Evolutionary conservation across 2,797 vertebrate species (phyloP), one percentile per base, ranked within the genome.

Genomic region (Cryptoblepharus egeriae): DNA sequence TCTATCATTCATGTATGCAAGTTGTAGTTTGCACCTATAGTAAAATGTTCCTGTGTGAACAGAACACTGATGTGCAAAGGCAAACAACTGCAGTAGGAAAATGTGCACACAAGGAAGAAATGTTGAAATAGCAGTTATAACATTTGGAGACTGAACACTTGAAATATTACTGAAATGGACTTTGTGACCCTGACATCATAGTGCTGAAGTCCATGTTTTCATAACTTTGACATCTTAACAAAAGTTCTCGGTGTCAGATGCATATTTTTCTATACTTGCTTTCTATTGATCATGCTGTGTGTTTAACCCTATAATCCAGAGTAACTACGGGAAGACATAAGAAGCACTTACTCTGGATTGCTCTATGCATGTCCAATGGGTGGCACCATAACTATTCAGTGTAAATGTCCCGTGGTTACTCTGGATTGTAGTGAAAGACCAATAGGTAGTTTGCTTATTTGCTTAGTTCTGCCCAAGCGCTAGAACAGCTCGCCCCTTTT

Each of bases 221-320:
- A 4, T 87, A 88, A 86, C 82, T 86, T 75, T 85, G 84, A 65
- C 85, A 83, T 75, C 61, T 89, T 61, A 83, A 76, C 57, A 77
- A 49, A 73, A 80, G 85, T 1, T 61, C 12, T 82, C 89, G 81
- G 72, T 77, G 30, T 79, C 75, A 84, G 49, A 73, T 86, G 89
- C 30, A 32, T 88, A 2, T 49, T 49, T 49, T 49, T 58, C 49
- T 82, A 39, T 84, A 11, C n/a, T 84, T 0, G 0, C 22, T 91
- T 32, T 1, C 0, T 18, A 61, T 67, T 85, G 83, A 26, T 49
- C 30, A 20, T 63, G 8, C 83, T 85, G 20, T 84, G 57, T 88
- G 24, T 73, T 81, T n/a, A n/a, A n/a, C n/a, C n/a, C n/a, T n/a
- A n/a, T n/a, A n/a, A n/a, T n/a, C n/a, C n/a, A n/a, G n/a, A n/a